Conservation (phyloP, 2,113 vertebrate genomes). For the Cheirogaleus medius region DNA sequence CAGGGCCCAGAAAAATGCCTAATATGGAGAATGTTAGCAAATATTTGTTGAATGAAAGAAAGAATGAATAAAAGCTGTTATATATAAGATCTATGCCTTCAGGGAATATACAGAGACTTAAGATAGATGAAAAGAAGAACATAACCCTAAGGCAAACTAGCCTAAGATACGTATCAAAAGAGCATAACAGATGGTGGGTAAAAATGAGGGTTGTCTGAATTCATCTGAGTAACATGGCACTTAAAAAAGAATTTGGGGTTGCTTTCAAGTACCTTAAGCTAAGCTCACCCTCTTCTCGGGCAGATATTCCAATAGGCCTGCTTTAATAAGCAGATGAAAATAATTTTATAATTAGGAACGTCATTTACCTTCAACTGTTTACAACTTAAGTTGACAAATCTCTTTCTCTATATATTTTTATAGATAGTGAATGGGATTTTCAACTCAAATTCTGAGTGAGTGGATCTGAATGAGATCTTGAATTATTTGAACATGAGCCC, state of each 20-base stretch:
- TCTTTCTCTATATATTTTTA: background rate
- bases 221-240: background rate
- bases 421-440: background rate
- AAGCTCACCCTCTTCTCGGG: background rate
- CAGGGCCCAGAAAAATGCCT: background rate
- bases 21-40: background rate
- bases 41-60: background rate
- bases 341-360: constrained; percentile 30
- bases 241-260: background rate
- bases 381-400: background rate
- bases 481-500: background rate
- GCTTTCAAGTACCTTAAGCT: background rate
- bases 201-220: background rate
- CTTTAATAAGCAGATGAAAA: constrained; percentile 27
- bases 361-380: constrained; percentile 23
- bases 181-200: background rate
- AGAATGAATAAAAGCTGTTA: background rate
- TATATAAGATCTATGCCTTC: background rate
- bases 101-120: background rate
- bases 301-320: background rate
- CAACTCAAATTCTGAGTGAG: background rate
- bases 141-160: background rate
- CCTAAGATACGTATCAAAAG: background rate
- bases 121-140: constrained; percentile 1
- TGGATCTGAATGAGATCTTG: background rate